Percentiles rank a stretch among this genome's conserved stretches.
These are phyloP conservation scores for Cherax destructor DNA, from an alignment of 1,140 invertebrate genomes.

Conservation along the genomic window DNA sequence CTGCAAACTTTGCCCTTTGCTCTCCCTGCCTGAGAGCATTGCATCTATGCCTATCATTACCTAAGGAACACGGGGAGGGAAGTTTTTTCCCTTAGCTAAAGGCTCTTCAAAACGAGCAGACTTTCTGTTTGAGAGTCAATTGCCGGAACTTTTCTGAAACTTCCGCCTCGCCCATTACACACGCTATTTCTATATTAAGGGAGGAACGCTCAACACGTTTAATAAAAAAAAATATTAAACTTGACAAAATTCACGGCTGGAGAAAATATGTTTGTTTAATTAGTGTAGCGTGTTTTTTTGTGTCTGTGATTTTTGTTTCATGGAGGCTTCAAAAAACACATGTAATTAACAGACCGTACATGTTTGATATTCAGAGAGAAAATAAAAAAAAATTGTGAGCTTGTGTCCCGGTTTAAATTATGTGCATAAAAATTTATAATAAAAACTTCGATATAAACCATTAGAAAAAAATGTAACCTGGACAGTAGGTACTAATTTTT, in stretches of 20 bases:
- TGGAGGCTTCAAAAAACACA: neutral
- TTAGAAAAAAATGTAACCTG: no score
- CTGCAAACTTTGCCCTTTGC: no score
- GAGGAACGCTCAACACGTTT: neutral
- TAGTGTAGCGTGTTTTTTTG: neutral
- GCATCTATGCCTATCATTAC: neutral
- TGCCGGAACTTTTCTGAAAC: neutral
- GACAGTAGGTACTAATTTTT: no score
- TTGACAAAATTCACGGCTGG: neutral
- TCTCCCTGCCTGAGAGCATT: neutral
- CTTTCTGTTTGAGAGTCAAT: neutral
- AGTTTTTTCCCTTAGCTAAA: neutral
- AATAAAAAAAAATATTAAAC: neutral
- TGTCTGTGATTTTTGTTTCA: neutral
- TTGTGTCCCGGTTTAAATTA: neutral
- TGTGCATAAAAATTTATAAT: neutral
- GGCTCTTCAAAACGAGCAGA: neutral
- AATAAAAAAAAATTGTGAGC: neutral
- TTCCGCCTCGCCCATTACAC: neutral
- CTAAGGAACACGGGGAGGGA: neutral
- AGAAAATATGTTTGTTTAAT: slow-evolving; percentile 5
- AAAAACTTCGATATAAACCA: no score
- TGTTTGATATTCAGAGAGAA: neutral
- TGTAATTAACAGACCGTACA: neutral
- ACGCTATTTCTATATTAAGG: neutral